Conservation (phyloP, 2,888 invertebrate genomes). For the Escarpia spicata region DNA sequence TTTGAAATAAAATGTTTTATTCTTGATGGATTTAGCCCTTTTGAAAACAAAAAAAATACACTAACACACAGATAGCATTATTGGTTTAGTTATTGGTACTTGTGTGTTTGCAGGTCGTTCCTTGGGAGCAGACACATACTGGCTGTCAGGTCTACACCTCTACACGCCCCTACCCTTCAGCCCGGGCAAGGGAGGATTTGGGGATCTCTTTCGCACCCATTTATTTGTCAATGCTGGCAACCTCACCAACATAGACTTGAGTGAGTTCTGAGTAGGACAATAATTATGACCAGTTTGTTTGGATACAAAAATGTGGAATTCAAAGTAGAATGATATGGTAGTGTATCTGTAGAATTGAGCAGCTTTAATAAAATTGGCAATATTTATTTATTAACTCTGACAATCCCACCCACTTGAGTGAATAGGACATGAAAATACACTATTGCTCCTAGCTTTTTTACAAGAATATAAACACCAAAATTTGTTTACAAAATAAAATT, state of each 20-base stretch:
- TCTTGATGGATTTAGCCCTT: background rate
- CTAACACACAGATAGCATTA: background rate
- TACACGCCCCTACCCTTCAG: conserved; percentile 91
- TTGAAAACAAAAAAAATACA: background rate
- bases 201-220: conserved; percentile 87
- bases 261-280: conserved; percentile 46
- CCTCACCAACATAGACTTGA: conserved; percentile 71
- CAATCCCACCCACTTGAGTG: no score
- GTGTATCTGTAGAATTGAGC: no score
- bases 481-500: background rate
- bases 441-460: background rate
- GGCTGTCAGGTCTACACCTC: conserved; percentile 86
- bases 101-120: conserved; percentile 56
- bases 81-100: background rate
- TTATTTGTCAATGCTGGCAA: conserved; percentile 90
- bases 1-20: background rate
- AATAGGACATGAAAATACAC: background rate
- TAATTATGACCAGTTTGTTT: background rate
- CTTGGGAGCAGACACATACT: conserved; percentile 76
- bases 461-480: background rate
- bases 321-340: no score
- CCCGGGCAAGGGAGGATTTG: conserved; percentile 80
- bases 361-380: no score
- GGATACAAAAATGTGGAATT: background rate
- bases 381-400: no score